phyloP scores from a whole-genome alignment of 2,888 invertebrate species.

The Cotesia congregata region DNA sequence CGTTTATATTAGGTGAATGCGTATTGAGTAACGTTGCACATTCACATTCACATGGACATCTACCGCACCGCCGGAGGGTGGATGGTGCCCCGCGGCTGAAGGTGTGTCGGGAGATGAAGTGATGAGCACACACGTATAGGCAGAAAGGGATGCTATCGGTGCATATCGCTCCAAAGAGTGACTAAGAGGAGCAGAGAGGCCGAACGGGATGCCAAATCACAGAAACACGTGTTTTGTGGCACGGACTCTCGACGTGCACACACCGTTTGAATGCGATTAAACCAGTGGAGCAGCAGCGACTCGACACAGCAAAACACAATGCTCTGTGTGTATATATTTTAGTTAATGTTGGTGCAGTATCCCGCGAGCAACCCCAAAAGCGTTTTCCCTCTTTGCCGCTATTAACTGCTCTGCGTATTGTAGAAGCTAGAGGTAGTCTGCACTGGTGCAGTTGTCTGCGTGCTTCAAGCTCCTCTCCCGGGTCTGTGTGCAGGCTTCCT shows the following conservation, averaged over 20 bases:
- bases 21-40: constrained; percentile 43
- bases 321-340: constrained; percentile 10
- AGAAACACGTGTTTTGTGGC: constrained; percentile 57
- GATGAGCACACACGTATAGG: not conserved
- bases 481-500: constrained; percentile 28
- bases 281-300: constrained; percentile 52
- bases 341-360: constrained; percentile 2
- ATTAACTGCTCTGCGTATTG: constrained; percentile 22
- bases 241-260: constrained; percentile 34
- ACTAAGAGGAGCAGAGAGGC: constrained; percentile 15
- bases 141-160: not conserved
- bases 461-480: not conserved
- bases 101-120: constrained; percentile 31
- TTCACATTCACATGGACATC: constrained; percentile 25
- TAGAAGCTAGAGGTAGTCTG: constrained; percentile 42
- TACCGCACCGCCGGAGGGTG: constrained; percentile 12
- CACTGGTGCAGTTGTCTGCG: not conserved
- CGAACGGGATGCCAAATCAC: constrained; percentile 53
- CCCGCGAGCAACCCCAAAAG: constrained; percentile 35
- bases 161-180: not conserved
- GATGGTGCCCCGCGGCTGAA: constrained; percentile 33
- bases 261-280: constrained; percentile 62
- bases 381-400: constrained; percentile 25
- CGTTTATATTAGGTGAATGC: constrained; percentile 43
- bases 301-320: constrained; percentile 39